Base-by-base conservation (phyloP, 1,140 invertebrate genomes). In the Philopotamus ludificatus region DNA sequence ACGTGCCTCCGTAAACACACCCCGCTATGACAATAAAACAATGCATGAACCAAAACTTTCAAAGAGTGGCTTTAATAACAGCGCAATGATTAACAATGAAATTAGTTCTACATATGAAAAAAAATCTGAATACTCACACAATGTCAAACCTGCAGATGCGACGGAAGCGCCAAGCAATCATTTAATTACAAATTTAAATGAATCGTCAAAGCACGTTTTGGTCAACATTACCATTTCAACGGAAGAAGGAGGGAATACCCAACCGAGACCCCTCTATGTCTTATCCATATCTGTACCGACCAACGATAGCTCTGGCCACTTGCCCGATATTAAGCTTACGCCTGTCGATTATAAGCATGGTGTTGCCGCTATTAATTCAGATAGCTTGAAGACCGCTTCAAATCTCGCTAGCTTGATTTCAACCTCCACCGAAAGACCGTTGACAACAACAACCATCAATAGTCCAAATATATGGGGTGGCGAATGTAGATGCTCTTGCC, bases 201-300 rank as follows among this genome's bases (percentile, higher is more conserved):
- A 66, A 58, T 57, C 25, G 42, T 50, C 71, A 60, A 86, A 85
- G 77, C 81, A 83, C 65, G 81, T 91, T 67, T 79, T 88, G 67
- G 87, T 91, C 49, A 91, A 91, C 78, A 80, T 91, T 60, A 89
- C 88, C 1, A 89, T 91, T 71, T 84, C 85, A 16, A 84, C 85
- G 16, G 86, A 87, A 69, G 82, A 84, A 67, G 81, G 79, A 66
- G 76, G 80, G 64, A 77, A 76, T 71, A 77, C 78, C 70, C 75
- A 77, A 68, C 80, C 81, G 70, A 84, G 85, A 70, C 86, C 86
- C 42, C 76, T 90, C 64, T 90, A 89, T 78, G 83, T 89, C 39
- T 76, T 90, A 66, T 89, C 89, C 63, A 83, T 90, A 63, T 87
- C 84, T 45, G 83, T 91, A 58, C 88, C 89, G 4, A 86, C 84